phyloP scores from a whole-genome alignment of 2,113 vertebrate genomes.

The Notechis scutatus region DNA sequence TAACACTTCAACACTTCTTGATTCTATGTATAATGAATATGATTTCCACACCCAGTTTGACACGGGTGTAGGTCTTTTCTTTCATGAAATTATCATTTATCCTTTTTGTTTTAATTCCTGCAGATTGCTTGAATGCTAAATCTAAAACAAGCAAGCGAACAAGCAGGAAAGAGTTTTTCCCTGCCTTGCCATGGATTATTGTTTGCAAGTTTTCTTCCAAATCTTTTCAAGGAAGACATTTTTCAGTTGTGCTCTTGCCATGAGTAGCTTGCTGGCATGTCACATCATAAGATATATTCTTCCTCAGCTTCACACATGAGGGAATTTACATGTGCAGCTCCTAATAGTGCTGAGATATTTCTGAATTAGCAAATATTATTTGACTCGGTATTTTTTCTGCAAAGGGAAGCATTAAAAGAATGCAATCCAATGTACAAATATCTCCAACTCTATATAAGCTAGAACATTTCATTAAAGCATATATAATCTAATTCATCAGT shows the following conservation, averaged over 20 bases:
- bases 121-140: background rate
- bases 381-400: background rate
- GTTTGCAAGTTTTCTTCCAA: constrained; percentile 31
- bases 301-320: constrained; percentile 24
- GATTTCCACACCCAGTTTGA: background rate
- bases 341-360: constrained; percentile 36
- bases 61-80: background rate
- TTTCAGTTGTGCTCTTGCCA: constrained; percentile 41
- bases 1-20: background rate
- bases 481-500: background rate
- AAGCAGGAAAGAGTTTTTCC: rapidly evolving
- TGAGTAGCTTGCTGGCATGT: background rate
- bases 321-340: constrained; percentile 26
- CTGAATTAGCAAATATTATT: constrained; percentile 45
- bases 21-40: background rate
- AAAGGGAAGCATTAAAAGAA: constrained; percentile 20
- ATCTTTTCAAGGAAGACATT: constrained; percentile 10
- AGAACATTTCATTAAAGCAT: constrained; percentile 41
- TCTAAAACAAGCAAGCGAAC: constrained; percentile 18
- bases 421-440: constrained; percentile 43
- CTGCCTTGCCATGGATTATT: background rate
- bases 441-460: constrained; percentile 1
- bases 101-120: background rate
- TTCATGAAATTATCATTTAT: constrained; percentile 10
- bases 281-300: constrained; percentile 22